phyloP scores from a whole-genome alignment of 2,888 invertebrate species.

The Monopis laevigella region DNA sequence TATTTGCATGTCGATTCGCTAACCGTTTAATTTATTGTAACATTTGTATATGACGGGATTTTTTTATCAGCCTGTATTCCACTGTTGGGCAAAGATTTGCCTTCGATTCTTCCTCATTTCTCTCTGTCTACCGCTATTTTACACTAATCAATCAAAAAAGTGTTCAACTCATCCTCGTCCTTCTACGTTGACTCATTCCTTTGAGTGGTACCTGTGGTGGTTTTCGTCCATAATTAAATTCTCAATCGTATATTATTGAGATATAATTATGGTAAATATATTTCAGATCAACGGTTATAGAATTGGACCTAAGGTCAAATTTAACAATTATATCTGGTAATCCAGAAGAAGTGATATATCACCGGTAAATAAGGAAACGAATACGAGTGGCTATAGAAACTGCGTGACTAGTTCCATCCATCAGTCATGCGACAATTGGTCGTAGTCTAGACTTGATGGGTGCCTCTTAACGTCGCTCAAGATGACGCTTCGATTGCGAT shows the following conservation, averaged over 20 bases:
- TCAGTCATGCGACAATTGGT: constrained; percentile 10
- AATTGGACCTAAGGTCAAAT: not conserved
- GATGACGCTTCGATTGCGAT: constrained; percentile 30
- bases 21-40: constrained; percentile 7
- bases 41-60: too few relatives aligned
- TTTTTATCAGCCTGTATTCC: too few relatives aligned
- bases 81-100: too few relatives aligned
- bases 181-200: too few relatives aligned
- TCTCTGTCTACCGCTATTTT: too few relatives aligned
- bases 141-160: too few relatives aligned
- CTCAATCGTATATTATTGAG: too few relatives aligned
- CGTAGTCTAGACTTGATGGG: constrained; percentile 8
- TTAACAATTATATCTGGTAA: not conserved
- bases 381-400: constrained; percentile 5
- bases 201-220: too few relatives aligned
- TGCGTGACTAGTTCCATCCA: constrained; percentile 7
- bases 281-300: too few relatives aligned
- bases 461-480: constrained; percentile 28
- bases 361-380: constrained; percentile 4
- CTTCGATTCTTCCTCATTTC: too few relatives aligned
- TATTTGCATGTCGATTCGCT: constrained; percentile 35
- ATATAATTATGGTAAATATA: not conserved
- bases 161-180: too few relatives aligned
- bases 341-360: not conserved
- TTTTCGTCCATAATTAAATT: too few relatives aligned